These are phyloP conservation scores for Margaritifera margaritifera DNA, from an alignment of 2,888 invertebrate species.

Conservation along the genomic window DNA sequence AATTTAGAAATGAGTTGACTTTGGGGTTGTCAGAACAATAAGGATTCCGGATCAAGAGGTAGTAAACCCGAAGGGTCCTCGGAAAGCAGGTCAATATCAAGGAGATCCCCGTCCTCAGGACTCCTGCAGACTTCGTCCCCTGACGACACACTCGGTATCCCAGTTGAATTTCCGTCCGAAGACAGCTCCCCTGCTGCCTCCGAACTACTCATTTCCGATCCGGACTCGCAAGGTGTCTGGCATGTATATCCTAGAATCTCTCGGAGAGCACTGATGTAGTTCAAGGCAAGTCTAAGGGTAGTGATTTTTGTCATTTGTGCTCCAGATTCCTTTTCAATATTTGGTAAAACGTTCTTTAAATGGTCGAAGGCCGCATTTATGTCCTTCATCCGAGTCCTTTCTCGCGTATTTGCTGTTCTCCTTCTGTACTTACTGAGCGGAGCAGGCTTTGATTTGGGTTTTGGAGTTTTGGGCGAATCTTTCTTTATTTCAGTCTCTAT, in stretches of 20 bases:
- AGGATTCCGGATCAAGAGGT: no score
- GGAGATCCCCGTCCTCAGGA: slow-evolving; percentile 43
- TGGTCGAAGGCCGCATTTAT: slow-evolving; percentile 92
- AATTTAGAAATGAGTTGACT: no score
- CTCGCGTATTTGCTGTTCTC: slow-evolving; percentile 91
- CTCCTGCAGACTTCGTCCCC: slow-evolving; percentile 41
- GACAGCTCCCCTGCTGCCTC: slow-evolving; percentile 36
- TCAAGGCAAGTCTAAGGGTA: slow-evolving; percentile 88
- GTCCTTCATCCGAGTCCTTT: slow-evolving; percentile 89
- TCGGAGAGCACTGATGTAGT: slow-evolving; percentile 84
- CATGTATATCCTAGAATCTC: slow-evolving; percentile 55
- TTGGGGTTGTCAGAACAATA: no score
- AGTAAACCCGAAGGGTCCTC: slow-evolving; percentile 6
- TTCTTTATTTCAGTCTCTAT: slow-evolving; percentile 74
- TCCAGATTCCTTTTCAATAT: slow-evolving; percentile 51
- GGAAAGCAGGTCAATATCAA: slow-evolving; percentile 36
- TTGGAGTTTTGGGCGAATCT: slow-evolving; percentile 67
- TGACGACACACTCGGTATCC: slow-evolving; percentile 39
- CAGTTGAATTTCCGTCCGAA: slow-evolving; percentile 33
- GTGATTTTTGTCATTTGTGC: slow-evolving; percentile 87
- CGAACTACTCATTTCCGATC: slow-evolving; percentile 30
- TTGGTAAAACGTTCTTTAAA: slow-evolving; percentile 84
- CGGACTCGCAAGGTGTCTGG: slow-evolving; percentile 11
- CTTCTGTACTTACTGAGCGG: slow-evolving; percentile 90
- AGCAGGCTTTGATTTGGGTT: slow-evolving; percentile 76